Evolutionary conservation across 2,888 invertebrate species (phyloP).

Genomic region (Oligia latruncula): DNA sequence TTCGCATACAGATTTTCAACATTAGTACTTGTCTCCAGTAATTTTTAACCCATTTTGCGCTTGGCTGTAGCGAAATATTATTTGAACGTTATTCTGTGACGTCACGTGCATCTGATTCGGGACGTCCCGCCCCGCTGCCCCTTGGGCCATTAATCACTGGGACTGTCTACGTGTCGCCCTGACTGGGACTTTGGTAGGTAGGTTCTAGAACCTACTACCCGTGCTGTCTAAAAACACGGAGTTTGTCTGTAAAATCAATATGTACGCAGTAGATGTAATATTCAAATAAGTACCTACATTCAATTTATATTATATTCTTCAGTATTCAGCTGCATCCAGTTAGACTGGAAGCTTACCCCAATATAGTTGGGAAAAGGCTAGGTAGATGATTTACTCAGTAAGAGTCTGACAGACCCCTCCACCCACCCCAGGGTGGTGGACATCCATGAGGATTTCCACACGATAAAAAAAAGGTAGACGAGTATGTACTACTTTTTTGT

Average conservation of each 20-base stretch:
- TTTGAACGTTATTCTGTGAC: conserved; percentile 81
- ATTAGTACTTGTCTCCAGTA: conserved; percentile 63
- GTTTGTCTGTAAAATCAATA: conserved; percentile 46
- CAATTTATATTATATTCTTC: not conserved
- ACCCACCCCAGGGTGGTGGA: too few species aligned
- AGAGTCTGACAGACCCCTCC: too few species aligned
- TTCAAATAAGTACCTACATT: not conserved
- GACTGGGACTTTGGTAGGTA: conserved; percentile 66
- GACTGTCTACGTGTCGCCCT: conserved; percentile 81
- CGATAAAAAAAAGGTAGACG: too few species aligned
- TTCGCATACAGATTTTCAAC: conserved; percentile 61
- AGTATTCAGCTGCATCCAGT: not conserved
- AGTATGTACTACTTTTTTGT: too few species aligned
- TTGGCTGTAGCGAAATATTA: conserved; percentile 76
- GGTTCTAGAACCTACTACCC: conserved; percentile 43
- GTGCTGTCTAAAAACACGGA: conserved; percentile 41
- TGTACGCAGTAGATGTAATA: not conserved
- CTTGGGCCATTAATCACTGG: conserved; percentile 82
- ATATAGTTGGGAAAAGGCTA: not conserved
- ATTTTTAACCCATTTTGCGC: conserved; percentile 69
- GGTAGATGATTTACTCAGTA: not conserved
- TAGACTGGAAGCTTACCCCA: not conserved
- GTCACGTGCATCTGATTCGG: conserved; percentile 88
- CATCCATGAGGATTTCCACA: too few species aligned
- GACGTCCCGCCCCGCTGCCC: conserved; percentile 74